Evolutionary conservation across 2,797 vertebrate species (phyloP), one percentile per base, ranked within the genome.

Genomic region (Uromys caudimaculatus): DNA sequence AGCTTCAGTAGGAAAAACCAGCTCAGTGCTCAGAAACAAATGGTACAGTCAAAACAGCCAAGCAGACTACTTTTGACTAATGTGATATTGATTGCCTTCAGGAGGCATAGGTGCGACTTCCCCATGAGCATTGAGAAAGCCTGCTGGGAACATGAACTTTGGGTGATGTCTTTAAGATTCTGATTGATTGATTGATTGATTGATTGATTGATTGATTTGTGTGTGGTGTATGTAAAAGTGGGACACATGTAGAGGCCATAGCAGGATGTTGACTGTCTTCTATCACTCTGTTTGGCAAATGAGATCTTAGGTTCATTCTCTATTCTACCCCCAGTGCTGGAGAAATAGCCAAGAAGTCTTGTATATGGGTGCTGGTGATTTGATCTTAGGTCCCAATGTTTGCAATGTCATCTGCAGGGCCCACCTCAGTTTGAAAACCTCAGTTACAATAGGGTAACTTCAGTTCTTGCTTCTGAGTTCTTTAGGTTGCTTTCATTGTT

Each of bases 401-500:
- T 67, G 17, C 29, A 35, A 85, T 67, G 44, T 35, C 29, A 35
- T 44, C 17, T 8, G 17, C 29, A 67, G 41, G 2, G 41, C 11
- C 29, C 6, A 67, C 77, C 64, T 94, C 32, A 73, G 71, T 81
- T 90, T 93, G 24, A 95, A 89, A 75, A 64, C 2, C 38, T 56
- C 9, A 56, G 7, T 9, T 85, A 62, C 2, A 73, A 79, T 71
- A 56, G 21, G 62, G 13, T 62, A 73, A 38, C 58, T 95, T 96
- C 47, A 93, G 67, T 93, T 89, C 94, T 87, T 90, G 52, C 47
- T 88, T 94, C 50, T 94, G 60, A 27, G 77, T 67, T 94, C n/a
- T 67, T 52, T 89, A 60, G 17, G 47, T 92, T 93, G 38, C 41
- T n/a, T 88, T 93, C 35, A 54, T 35, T 41, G 7, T 38, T 81